Evolutionary conservation across 2,797 vertebrate species (phyloP).

Genomic region (Cuniculus paca): DNA sequence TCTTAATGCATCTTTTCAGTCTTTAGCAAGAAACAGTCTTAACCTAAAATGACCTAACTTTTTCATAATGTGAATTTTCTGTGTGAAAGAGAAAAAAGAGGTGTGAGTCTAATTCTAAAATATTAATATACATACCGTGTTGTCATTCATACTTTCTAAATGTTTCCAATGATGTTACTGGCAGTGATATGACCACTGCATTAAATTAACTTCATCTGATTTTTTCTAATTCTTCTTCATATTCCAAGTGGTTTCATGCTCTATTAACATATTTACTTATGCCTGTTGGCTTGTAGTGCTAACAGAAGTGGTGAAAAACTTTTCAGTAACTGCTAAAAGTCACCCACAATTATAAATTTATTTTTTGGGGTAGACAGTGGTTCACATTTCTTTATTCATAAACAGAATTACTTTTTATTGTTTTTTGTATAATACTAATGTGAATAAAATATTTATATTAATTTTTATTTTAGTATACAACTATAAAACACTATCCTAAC

Average conservation of each 20-base stretch:
- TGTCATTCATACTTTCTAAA: not conserved
- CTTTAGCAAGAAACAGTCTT: not conserved
- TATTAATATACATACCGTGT: not conserved
- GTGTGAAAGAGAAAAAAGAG: not conserved
- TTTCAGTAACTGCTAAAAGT: not conserved
- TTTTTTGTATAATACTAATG: not conserved
- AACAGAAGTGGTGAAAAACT: not conserved
- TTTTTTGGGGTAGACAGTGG: not conserved
- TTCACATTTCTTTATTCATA: not conserved
- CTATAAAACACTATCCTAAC: not conserved
- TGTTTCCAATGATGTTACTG: not conserved
- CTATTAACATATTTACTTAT: not conserved
- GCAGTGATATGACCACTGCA: not conserved
- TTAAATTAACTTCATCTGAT: not conserved
- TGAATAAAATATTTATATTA: not conserved
- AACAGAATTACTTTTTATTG: not conserved
- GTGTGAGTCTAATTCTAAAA: not conserved
- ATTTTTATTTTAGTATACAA: not conserved
- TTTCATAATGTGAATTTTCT: not conserved
- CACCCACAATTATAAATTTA: not conserved
- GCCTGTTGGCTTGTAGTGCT: not conserved
- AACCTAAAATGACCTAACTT: not conserved
- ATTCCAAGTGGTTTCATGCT: not conserved
- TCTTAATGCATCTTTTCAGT: not conserved
- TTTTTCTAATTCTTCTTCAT: not conserved